These are phyloP conservation scores for Sussaba pulchella DNA, from an alignment of 2,888 invertebrate species.

Conservation along the genomic window DNA sequence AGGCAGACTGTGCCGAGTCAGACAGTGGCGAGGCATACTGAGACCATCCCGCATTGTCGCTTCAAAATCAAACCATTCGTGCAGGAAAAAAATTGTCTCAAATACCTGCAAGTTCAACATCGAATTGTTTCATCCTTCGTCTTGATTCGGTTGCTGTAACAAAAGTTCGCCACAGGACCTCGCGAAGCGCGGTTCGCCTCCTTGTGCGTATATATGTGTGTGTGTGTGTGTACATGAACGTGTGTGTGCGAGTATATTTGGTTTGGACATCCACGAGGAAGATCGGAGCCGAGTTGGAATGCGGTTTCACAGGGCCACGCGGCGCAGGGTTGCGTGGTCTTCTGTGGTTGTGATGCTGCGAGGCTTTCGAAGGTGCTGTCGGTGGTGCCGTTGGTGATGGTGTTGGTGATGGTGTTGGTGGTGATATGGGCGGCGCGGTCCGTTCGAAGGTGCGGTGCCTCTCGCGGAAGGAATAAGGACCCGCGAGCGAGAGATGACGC, in stretches of 20 bases:
- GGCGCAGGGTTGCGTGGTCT: constrained; percentile 70
- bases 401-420: constrained; percentile 46
- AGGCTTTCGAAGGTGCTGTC: constrained; percentile 57
- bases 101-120: constrained; percentile 5
- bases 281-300: constrained; percentile 79
- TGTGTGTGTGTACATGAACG: constrained; percentile 14
- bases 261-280: constrained; percentile 63
- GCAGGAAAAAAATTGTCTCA: neutral
- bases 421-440: constrained; percentile 28
- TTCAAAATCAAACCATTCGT: no score
- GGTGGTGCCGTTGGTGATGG: constrained; percentile 41
- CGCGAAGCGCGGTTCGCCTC: constrained; percentile 8
- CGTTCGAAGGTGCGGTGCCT: constrained; percentile 34
- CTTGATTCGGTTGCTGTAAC: constrained; percentile 46
- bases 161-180: constrained; percentile 54
- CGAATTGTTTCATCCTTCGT: constrained; percentile 41
- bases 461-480: constrained; percentile 47
- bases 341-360: constrained; percentile 60
- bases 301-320: constrained; percentile 78
- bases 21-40: no score
- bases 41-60: no score
- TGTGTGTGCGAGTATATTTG: constrained; percentile 34
- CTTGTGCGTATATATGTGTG: no score
- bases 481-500: constrained; percentile 28
- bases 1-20: no score